Evolutionary conservation across 2,888 invertebrate species (phyloP).

Genomic region (Colostygia pectinataria): DNA sequence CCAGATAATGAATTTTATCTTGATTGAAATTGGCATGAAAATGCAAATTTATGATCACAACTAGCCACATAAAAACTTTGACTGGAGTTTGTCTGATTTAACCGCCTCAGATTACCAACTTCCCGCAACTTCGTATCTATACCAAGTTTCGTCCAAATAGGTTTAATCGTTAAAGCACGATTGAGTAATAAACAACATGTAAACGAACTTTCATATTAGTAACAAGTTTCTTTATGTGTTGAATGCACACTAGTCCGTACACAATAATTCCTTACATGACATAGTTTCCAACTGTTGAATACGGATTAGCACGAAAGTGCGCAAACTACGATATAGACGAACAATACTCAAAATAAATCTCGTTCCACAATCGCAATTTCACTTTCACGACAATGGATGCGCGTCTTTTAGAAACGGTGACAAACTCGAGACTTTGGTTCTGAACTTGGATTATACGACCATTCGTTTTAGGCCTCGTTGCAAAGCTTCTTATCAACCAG

Average conservation of each 20-base stretch:
- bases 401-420: conserved; percentile 29
- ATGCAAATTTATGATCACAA: no score
- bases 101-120: no score
- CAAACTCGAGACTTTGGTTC: neutral
- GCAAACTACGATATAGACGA: conserved; percentile 26
- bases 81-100: no score
- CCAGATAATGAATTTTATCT: no score
- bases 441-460: neutral
- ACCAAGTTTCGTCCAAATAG: no score
- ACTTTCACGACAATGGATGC: conserved; percentile 45
- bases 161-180: no score
- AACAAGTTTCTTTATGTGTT: neutral
- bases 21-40: no score
- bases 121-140: no score
- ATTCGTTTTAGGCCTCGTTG: no score
- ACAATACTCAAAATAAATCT: conserved; percentile 37
- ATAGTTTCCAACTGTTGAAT: conserved; percentile 16
- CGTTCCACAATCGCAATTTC: conserved; percentile 41
- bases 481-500: no score
- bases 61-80: no score
- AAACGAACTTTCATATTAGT: no score
- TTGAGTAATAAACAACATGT: neutral
- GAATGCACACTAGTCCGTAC: neutral
- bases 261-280: neutral
- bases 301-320: conserved; percentile 30